phyloP scores from a whole-genome alignment of 2,797 vertebrate species.

The Lacerta bilineata region DNA sequence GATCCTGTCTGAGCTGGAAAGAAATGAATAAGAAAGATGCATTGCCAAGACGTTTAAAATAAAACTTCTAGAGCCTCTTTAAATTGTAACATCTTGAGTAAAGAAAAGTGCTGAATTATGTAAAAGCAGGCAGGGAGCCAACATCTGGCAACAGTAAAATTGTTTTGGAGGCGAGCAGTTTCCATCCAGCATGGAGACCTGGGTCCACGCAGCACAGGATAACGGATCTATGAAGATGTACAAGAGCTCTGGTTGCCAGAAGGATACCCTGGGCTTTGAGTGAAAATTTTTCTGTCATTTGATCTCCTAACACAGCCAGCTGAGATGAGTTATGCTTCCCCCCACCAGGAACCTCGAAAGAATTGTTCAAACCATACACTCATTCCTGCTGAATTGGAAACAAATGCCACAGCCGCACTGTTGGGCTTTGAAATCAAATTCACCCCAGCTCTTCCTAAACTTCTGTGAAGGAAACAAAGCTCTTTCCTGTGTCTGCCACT shows the following conservation, averaged over 20 bases:
- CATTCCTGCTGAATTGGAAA: constrained; percentile 76
- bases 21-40: constrained; percentile 35
- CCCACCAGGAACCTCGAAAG: constrained; percentile 73
- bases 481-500: constrained; percentile 72
- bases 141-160: constrained; percentile 83
- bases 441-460: constrained; percentile 69
- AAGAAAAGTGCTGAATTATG: constrained; percentile 77
- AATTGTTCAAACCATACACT: constrained; percentile 72
- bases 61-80: constrained; percentile 78
- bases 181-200: constrained; percentile 69
- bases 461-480: constrained; percentile 73
- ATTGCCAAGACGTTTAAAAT: constrained; percentile 73
- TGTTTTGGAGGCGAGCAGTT: constrained; percentile 80
- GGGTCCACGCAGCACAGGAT: constrained; percentile 61
- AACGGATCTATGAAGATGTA: constrained; percentile 69
- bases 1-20: constrained; percentile 38
- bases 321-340: constrained; percentile 75
- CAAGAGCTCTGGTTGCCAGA: constrained; percentile 72
- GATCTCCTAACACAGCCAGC: constrained; percentile 74
- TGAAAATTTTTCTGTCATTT: constrained; percentile 72
- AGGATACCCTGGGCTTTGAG: constrained; percentile 67
- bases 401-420: constrained; percentile 69
- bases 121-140: constrained; percentile 76
- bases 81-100: constrained; percentile 78
- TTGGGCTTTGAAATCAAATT: constrained; percentile 76